Evolutionary conservation across 2,888 invertebrate species (phyloP), one percentile per base, ranked within the genome.

Genomic region (Eupithecia abbreviata): DNA sequence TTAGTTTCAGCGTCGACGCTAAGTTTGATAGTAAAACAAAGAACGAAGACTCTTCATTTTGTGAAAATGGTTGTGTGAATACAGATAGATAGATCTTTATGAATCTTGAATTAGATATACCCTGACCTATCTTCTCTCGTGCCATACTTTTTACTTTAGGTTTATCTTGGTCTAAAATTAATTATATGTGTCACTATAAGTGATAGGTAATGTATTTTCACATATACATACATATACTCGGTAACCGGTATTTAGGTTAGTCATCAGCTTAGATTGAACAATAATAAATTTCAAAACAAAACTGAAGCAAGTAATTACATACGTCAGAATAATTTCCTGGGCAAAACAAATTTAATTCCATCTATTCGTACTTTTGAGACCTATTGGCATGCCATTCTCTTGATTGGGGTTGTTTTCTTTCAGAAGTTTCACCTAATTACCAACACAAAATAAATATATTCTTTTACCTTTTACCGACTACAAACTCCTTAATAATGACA

Each of bases 1-100:
- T 90, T 92, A 92, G 92, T 93, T 93, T 91, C 89, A 92, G 90
- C 87, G 85, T 87, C 87, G 89, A 90, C 89, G 89, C 88, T 66
- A 42, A 43, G 45, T 43, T 41, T 15, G 3, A 7, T n/a, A 3
- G 88, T 92, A 92, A 93, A 93, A 89, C 90, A n/a, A 74, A 68
- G 66, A 4, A 77, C 42, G 66, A 9, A 66, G 30, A 41, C 18
- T 12, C 12, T 51, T 51, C 51, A 51, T 51, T 62, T 30, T 62
- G 62, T 62, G 62, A 62, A 18, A 62, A 62, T 30, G 7, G 12
- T 30, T 62, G 30, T 4, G 4, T 66, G 41, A 6, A 13, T 15
- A 51, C 4, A 5, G 13, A 51, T 0, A 15, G 10, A 15, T 1
- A 51, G 13, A 42, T 65, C 12, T 65, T 13, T 49, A 13, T 62